Evolutionary conservation across 2,888 invertebrate species (phyloP).

Genomic region (Norana najaformis): DNA sequence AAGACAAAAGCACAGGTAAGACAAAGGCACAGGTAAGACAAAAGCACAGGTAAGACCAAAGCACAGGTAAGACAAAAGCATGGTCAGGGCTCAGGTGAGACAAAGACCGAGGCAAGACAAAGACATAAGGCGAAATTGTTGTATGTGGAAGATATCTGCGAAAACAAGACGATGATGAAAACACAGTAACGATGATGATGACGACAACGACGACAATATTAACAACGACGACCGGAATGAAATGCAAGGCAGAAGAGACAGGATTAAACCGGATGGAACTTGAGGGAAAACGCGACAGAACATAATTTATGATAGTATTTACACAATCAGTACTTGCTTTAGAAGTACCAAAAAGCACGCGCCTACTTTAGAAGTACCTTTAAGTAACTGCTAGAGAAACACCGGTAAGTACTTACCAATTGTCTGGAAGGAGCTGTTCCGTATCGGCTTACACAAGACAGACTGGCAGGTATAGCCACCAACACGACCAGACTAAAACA

Average conservation of each 20-base stretch:
- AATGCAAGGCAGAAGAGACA: too few species aligned
- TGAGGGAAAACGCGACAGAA: too few species aligned
- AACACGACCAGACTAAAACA: neutral
- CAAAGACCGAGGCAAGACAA: neutral
- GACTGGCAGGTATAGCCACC: neutral
- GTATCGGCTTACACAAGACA: conserved; percentile 66
- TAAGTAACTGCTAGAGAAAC: neutral
- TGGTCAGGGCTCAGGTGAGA: neutral
- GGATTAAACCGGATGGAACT: too few species aligned
- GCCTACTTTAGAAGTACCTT: neutral
- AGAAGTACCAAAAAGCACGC: too few species aligned
- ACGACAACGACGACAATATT: neutral
- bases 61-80: neutral
- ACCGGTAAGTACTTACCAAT: conserved; percentile 60
- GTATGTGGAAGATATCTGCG: too few species aligned
- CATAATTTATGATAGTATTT: too few species aligned
- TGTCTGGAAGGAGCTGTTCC: conserved; percentile 64
- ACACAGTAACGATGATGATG: neutral
- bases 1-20: too few species aligned
- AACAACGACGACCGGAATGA: neutral
- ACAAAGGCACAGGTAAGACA: too few species aligned
- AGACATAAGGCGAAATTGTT: too few species aligned
- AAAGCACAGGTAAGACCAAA: neutral
- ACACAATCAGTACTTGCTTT: too few species aligned
- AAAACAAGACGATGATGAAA: too few species aligned